Percentiles rank a stretch among this genome's conserved stretches.
phyloP scores from a whole-genome alignment of 1,140 invertebrate genomes.

The Ceratosolen solmsi region DNA sequence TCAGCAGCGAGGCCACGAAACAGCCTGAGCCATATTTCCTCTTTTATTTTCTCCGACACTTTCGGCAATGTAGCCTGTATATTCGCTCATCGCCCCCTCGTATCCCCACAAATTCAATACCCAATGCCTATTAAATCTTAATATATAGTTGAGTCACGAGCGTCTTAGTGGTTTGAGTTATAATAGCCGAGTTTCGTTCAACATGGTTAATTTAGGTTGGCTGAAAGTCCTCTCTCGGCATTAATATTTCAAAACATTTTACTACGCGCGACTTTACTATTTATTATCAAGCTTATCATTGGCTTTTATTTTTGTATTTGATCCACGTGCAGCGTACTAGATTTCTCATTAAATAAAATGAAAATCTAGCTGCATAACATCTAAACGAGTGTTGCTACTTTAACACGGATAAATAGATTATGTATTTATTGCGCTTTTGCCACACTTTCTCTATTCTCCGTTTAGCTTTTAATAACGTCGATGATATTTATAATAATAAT shows the following conservation, averaged over 20 bases:
- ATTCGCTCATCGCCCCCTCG: not conserved
- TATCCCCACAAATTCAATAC: not conserved
- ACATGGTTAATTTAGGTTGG: not conserved
- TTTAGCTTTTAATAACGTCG: not conserved
- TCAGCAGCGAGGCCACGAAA: constrained; percentile 62
- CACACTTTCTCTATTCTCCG: not conserved
- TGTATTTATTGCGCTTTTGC: not conserved
- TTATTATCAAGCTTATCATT: not conserved
- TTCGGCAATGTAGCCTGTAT: not conserved
- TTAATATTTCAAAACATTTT: not conserved
- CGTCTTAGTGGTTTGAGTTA: not conserved
- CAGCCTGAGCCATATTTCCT: constrained; percentile 58
- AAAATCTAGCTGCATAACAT: not conserved
- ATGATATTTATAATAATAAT: not conserved
- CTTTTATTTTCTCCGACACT: not conserved
- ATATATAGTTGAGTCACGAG: not conserved
- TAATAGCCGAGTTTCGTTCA: not conserved
- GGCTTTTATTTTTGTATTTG: too few relatives aligned
- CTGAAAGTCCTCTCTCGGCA: not conserved
- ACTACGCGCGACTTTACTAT: not conserved
- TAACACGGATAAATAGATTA: not conserved
- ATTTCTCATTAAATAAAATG: too few relatives aligned
- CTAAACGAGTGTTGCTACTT: not conserved
- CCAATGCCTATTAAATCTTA: not conserved
- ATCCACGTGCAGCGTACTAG: too few relatives aligned